Evolutionary conservation across 2,797 vertebrate species (phyloP), one percentile per base, ranked within the genome.

Genomic region (Coregonus sp.): DNA sequence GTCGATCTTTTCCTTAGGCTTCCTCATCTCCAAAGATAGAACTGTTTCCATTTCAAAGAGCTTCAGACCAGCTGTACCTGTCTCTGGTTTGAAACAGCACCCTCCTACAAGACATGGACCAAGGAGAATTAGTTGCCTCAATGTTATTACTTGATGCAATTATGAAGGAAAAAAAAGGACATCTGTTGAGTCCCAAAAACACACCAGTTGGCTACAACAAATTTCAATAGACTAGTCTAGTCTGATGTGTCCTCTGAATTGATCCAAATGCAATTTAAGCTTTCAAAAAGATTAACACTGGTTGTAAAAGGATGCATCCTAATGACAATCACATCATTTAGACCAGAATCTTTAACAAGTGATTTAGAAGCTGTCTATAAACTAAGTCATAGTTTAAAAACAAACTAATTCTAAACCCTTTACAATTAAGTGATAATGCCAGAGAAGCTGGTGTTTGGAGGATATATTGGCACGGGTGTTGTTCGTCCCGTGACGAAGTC

Each of bases 31-130:
- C 83, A 93, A 73, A 69, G 92, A 93, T 1, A 93, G 78, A 74
- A 92, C 82, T 0, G 92, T 93, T 70, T 93, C 91, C 3, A 90
- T 88, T 82, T 93, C 91, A 80, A 93, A 93, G 4, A 93, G 89
- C 70, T 86, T 88, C 29, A 93, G 73, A 59, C 90, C 89, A 0
- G 86, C 84, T 88, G 82, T 90, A 66, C 80, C 83, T 3, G 89
- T 88, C 18, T 79, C 1, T 72, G 90, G 92, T 76, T 90, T 93
- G 82, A 93, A 93, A 85, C 92, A 92, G 76, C 89, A 93, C 1
- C 92, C 92, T 6, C 91, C 91, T 92, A 67, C 14, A 86, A 66
- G 40, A 0, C 40, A 47, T 3, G 40, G 40, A 47, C 40, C 0
- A 47, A 56, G 16, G 18, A 2, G 59, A 63, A 9, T 4, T 0